phyloP scores from a whole-genome alignment of 2,888 invertebrate species.

The Hypena proboscidalis region DNA sequence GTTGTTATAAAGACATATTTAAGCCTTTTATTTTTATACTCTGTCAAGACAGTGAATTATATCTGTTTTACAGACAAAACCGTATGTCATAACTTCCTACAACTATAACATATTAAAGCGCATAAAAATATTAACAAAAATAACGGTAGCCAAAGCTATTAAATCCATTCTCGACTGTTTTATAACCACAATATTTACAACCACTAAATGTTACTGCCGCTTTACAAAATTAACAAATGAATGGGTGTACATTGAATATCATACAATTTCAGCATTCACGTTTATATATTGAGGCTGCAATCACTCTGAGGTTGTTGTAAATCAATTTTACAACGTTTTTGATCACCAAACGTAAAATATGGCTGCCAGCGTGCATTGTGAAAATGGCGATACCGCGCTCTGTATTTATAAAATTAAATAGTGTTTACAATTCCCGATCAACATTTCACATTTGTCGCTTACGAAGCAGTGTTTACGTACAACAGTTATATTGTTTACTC shows the following conservation, averaged over 20 bases:
- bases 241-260: constrained; percentile 71
- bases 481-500: constrained; percentile 29
- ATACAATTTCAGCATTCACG: constrained; percentile 67
- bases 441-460: constrained; percentile 44
- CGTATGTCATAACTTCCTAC: constrained; percentile 38
- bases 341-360: constrained; percentile 72
- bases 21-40: constrained; percentile 5
- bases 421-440: constrained; percentile 54
- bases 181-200: constrained; percentile 71
- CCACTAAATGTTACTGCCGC: constrained; percentile 71
- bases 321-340: constrained; percentile 80
- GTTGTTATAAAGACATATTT: constrained; percentile 10
- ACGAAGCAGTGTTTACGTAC: constrained; percentile 34
- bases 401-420: constrained; percentile 47
- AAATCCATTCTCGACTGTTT: constrained; percentile 64
- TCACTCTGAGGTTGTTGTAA: constrained; percentile 67
- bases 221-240: constrained; percentile 80
- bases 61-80: constrained; percentile 23
- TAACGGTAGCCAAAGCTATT: constrained; percentile 60
- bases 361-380: constrained; percentile 54
- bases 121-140: constrained; percentile 37
- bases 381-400: constrained; percentile 32
- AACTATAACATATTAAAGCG: constrained; percentile 24
- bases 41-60: constrained; percentile 8
- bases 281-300: constrained; percentile 64